phyloP scores from a whole-genome alignment of 2,797 vertebrate species.

The Anguilla megastoma region DNA sequence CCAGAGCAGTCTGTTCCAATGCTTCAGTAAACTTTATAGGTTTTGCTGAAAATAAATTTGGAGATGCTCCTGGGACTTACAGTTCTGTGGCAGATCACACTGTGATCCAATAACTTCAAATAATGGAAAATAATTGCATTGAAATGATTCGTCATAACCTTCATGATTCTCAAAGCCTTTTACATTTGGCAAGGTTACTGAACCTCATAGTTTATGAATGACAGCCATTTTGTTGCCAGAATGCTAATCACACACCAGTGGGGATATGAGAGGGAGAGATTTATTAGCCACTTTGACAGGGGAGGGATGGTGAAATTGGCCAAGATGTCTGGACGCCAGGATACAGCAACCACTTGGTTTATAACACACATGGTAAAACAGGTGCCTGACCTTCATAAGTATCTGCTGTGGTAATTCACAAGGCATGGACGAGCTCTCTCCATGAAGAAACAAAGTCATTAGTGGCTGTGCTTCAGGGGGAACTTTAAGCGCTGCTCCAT shows the following conservation, averaged over 20 bases:
- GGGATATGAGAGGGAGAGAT: not conserved
- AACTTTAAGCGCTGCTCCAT: not conserved
- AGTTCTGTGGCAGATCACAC: not conserved
- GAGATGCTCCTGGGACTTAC: constrained; percentile 14
- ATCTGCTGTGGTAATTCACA: not conserved
- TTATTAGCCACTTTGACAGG: not conserved
- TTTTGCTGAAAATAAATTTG: constrained; percentile 19
- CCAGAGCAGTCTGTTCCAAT: constrained; percentile 17
- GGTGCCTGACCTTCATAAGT: not conserved
- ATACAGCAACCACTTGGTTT: not conserved
- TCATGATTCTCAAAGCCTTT: not conserved
- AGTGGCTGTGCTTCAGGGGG: not conserved
- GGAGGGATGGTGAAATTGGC: not conserved
- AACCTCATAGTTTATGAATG: not conserved
- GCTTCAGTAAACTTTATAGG: not conserved
- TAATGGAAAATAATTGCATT: not conserved
- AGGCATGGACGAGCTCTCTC: not conserved
- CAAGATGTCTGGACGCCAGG: not conserved
- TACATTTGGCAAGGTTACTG: not conserved
- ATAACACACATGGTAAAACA: not conserved
- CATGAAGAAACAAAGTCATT: not conserved
- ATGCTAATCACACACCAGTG: not conserved
- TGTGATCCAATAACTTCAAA: not conserved
- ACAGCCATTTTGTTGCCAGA: not conserved
- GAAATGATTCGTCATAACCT: not conserved